Evolutionary conservation across 2,113 vertebrate species (phyloP).

Genomic region (Sceloporus tristichus): DNA sequence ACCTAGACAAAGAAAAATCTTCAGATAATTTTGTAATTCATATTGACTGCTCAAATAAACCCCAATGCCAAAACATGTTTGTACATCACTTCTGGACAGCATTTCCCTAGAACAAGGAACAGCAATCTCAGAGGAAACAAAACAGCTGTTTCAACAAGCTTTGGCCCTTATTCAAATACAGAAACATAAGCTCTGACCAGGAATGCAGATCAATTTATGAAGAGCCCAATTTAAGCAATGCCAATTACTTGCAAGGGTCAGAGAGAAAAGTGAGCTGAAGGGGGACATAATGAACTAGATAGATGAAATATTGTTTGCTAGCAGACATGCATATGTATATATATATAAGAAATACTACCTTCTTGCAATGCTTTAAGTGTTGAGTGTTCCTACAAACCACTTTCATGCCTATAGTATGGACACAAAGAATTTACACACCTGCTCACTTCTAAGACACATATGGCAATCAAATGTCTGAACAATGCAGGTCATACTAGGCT

Average conservation of each 20-base stretch:
- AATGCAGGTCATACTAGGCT: neutral
- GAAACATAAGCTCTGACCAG: constrained; percentile 38
- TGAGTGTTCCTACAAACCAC: neutral
- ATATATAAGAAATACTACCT: neutral
- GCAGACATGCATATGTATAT: neutral
- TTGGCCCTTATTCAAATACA: constrained; percentile 58
- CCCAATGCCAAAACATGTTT: neutral
- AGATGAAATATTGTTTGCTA: neutral
- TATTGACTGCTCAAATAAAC: neutral
- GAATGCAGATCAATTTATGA: constrained; percentile 49
- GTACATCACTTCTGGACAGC: constrained; percentile 9
- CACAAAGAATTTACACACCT: too few relatives aligned
- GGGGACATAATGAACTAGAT: rapidly evolving
- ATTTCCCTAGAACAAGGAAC: constrained; percentile 35
- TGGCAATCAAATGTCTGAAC: neutral
- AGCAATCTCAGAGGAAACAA: constrained; percentile 39
- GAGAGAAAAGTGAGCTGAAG: constrained; percentile 1
- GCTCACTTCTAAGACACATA: neutral
- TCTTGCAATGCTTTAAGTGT: neutral
- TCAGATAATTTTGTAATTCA: neutral
- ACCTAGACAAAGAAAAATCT: neutral
- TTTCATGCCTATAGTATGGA: neutral
- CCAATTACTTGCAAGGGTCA: constrained; percentile 1
- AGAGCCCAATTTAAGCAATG: constrained; percentile 25
- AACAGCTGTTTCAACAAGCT: constrained; percentile 54